These are phyloP conservation scores for Cephus cinctus DNA, from an alignment of 1,140 invertebrate genomes.

Conservation along the genomic window DNA sequence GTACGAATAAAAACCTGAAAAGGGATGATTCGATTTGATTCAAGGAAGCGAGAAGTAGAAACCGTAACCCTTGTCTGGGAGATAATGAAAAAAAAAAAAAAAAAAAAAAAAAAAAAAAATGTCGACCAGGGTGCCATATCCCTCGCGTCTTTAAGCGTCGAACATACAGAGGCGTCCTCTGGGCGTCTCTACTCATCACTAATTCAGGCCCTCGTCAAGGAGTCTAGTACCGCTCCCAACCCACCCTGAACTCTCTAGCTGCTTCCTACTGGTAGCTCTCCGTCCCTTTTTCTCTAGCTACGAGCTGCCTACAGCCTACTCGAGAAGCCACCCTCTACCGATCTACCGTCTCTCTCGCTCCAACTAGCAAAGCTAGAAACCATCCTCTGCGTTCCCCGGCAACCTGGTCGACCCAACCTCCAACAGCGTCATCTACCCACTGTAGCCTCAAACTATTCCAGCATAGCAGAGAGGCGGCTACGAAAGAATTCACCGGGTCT, in stretches of 20 bases:
- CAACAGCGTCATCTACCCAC: slow-evolving; percentile 5
- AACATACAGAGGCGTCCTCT: not conserved
- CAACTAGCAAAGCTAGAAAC: not conserved
- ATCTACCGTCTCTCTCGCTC: not conserved
- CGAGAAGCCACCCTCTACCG: slow-evolving; percentile 7
- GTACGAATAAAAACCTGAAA: too few relatives aligned
- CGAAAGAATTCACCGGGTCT: too few relatives aligned
- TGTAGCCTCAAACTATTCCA: not conserved
- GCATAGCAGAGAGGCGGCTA: too few relatives aligned
- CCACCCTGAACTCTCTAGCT: not conserved
- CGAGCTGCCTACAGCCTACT: slow-evolving; percentile 16
- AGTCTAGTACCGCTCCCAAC: slow-evolving; percentile 23
- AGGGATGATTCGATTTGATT: too few relatives aligned
- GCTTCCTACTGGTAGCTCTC: too few relatives aligned
- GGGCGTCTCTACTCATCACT: slow-evolving; percentile 37
- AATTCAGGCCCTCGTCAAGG: slow-evolving; percentile 46
- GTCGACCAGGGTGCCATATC: not conserved
- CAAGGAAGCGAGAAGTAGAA: too few relatives aligned
- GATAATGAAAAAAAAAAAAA: too few relatives aligned
- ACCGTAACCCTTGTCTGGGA: too few relatives aligned
- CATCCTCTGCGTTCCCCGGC: not conserved
- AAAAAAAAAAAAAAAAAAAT: too few relatives aligned
- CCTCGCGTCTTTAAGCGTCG: slow-evolving; percentile 1
- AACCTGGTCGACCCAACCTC: slow-evolving; percentile 6
- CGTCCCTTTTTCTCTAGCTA: not conserved